phyloP scores from a whole-genome alignment of 2,888 invertebrate genomes.

The Drosophila yooni region DNA sequence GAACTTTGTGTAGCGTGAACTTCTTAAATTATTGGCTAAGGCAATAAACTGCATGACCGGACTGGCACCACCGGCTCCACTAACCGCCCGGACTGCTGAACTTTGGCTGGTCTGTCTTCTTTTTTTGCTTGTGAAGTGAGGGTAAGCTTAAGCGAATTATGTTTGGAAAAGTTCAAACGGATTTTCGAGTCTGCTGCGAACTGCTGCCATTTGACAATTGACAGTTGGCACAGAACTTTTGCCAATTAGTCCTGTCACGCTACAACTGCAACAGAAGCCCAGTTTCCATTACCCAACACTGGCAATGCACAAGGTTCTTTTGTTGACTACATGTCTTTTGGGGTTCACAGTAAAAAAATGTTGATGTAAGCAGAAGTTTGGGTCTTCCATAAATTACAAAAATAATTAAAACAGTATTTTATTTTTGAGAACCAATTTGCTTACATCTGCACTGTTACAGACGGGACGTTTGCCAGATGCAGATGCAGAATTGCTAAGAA shows the following conservation, averaged over 20 bases:
- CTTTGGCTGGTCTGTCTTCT: constrained; percentile 3
- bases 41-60: constrained; percentile 59
- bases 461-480: background rate
- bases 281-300: constrained; percentile 14
- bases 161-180: constrained; percentile 62
- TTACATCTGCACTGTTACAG: background rate
- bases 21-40: constrained; percentile 77
- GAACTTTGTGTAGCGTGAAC: constrained; percentile 80
- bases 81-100: constrained; percentile 3
- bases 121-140: background rate
- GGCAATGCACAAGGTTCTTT: background rate
- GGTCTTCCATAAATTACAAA: background rate
- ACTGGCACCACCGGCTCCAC: constrained; percentile 14
- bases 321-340: constrained; percentile 33
- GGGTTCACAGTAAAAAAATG: background rate
- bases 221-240: constrained; percentile 63
- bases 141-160: constrained; percentile 58
- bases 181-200: constrained; percentile 45
- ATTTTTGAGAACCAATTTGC: background rate
- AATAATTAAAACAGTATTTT: background rate
- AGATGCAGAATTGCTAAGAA: constrained; percentile 6
- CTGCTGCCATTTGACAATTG: constrained; percentile 68
- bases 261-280: constrained; percentile 17
- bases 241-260: constrained; percentile 62
- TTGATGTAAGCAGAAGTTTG: background rate